Evolutionary conservation across 2,888 invertebrate species (phyloP), one percentile per base, ranked within the genome.

Genomic region (Ophraella communa): DNA sequence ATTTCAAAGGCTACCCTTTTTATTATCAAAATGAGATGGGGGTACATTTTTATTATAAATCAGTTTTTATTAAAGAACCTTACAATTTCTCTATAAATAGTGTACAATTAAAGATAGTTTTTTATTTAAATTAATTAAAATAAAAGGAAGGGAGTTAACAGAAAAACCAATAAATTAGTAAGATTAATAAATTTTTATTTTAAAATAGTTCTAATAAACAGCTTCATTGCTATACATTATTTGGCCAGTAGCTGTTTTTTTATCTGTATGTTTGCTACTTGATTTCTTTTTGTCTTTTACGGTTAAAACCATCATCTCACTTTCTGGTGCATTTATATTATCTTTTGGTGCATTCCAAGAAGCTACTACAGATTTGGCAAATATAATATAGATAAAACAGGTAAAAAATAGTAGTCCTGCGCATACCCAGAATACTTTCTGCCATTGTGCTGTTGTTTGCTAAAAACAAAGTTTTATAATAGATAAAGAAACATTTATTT

Each of bases 371-470:
- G 88, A 86, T 47, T 85, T 85, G 3, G 85, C 83, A 70, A 87
- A 87, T 0, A 85, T 39, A 0, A 85, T 74, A 72, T 86, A 89
- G 1, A 87, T 63, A 0, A 84, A 64, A 23, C 87, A 87, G 24
- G 85, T 83, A 7, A 81, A 71, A 24, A 86, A 80, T 1, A 87
- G 77, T 79, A 87, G 84, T 1, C 71, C 79, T 0, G 86, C 82
- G 2, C 86, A 79, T 44, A 88, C 83, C 65, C 86, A 81, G 72
- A 87, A 89, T 0, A 88, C 87, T 70, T 85, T 83, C 72, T 85
- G 85, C 89, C 89, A 89, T 71, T 87, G 86, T 1, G 80, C 82
- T 3, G 84, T 80, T 0, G 87, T 87, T 86, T 88, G 87, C 88
- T 88, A 74, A 10, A 80, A 80, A 30, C 66, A 71, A 68, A 69